phyloP scores from a whole-genome alignment of 2,888 invertebrate genomes.

The Chalcosyrphus nemorum region DNA sequence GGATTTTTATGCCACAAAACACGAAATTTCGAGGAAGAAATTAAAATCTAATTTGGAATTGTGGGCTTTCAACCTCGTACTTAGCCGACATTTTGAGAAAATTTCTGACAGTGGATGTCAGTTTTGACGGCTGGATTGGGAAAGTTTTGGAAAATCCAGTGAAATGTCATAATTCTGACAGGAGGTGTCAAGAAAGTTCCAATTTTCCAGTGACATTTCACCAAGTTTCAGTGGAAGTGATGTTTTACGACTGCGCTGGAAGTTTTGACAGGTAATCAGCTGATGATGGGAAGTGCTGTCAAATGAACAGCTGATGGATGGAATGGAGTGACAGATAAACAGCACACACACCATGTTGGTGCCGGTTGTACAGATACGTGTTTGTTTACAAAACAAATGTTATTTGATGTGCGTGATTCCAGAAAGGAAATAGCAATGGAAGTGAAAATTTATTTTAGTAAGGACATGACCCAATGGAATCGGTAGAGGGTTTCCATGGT shows the following conservation, averaged over 20 bases:
- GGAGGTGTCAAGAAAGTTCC: slow-evolving; percentile 28
- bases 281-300: background rate
- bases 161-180: background rate
- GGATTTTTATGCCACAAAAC: slow-evolving; percentile 14
- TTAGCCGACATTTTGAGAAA: slow-evolving; percentile 68
- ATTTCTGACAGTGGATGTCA: slow-evolving; percentile 56
- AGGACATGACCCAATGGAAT: slow-evolving; percentile 2
- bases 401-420: slow-evolving; percentile 56
- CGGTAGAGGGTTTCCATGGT: background rate
- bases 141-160: background rate
- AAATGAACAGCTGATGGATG: slow-evolving; percentile 22
- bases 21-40: background rate
- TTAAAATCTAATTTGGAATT: slow-evolving; percentile 29
- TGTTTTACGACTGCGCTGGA: slow-evolving; percentile 3
- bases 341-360: background rate
- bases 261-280: background rate
- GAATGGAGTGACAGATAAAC: background rate
- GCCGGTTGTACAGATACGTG: slow-evolving; percentile 8
- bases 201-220: slow-evolving; percentile 27
- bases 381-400: slow-evolving; percentile 64
- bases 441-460: background rate
- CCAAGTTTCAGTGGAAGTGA: slow-evolving; percentile 9
- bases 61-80: slow-evolving; percentile 35
- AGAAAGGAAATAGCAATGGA: background rate
- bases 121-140: slow-evolving; percentile 27